Base-by-base conservation (phyloP, 2,888 invertebrate genomes). In the Euplexia lucipara region DNA sequence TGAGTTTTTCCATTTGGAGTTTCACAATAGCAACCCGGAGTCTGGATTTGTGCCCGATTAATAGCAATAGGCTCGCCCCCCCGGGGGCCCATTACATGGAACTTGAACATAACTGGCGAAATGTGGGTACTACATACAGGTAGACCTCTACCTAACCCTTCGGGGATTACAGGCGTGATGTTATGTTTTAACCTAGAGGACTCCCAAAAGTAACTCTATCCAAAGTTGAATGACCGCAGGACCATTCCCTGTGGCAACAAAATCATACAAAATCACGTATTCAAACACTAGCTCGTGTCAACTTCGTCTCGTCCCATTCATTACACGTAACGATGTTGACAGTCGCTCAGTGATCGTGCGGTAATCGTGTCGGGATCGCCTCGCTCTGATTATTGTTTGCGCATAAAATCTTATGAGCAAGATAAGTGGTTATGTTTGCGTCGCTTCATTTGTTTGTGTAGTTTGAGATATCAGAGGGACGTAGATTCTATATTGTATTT, bases 321-420 rank as follows among this genome's bases (percentile, higher is more conserved):
- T 66, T 66, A 66, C 56, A 58, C 32, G 41, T 53, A 73, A 74
- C 67, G 74, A 57, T 74, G 74, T 74, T 60, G 74, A 78, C 60
- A 66, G 44, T 48, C 65, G 47, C 47, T 47, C 47, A 16, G 44
- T 54, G 42, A 65, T 78, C 73, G 74, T 35, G n/a, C 39, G 26
- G 58, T 72, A 51, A 73, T 77, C 72, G 77, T 20, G 34, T 22
- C 73, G 59, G 8, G 65, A 72, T 75, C 61, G 54, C 14, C 32
- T 16, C 18, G 39, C 30, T 32, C 20, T 74, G 56, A 78, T 74
- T 78, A 78, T 74, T 78, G 74, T 66, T 74, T 60, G 59, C 78
- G 16, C 56, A 72, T 74, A 52, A 73, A 73, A 60, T 66, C 52
- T 57, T 65, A 74, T 47, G 78, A 73, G 44, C 30, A 53, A 59